A percentile compares a stretch with the other conserved stretches of the same genome.
Conservation (phyloP, 2,113 vertebrate genomes). For the Brachyistius frenatus region DNA sequence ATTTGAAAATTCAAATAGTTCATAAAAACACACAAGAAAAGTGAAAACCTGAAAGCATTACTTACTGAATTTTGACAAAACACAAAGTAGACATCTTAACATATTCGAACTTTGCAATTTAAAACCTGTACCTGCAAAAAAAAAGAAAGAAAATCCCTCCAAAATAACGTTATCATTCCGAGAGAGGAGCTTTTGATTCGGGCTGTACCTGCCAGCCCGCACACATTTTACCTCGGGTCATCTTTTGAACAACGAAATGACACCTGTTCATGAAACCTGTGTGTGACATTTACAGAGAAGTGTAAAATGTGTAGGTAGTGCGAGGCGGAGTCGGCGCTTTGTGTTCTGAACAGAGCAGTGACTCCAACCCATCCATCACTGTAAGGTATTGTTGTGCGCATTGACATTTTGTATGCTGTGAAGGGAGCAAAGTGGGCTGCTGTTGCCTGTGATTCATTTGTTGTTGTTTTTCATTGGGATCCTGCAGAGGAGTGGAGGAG, state of each 20-base stretch:
- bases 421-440: constrained; percentile 72
- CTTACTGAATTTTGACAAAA: too few species aligned
- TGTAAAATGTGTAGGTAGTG: constrained; percentile 44
- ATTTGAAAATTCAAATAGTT: too few species aligned
- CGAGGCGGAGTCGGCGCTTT: constrained; percentile 54
- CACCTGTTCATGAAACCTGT: constrained; percentile 54
- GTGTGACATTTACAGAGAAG: constrained; percentile 62
- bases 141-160: not conserved
- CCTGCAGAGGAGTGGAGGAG: constrained; percentile 68
- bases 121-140: not conserved
- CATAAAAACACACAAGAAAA: too few species aligned
- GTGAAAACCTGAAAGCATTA: too few species aligned
- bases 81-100: too few species aligned
- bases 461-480: constrained; percentile 75
- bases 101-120: not conserved
- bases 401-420: constrained; percentile 79
- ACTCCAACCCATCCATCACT: constrained; percentile 73
- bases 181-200: not conserved
- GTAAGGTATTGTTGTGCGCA: constrained; percentile 68
- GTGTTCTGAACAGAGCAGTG: constrained; percentile 50
- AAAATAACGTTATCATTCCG: not conserved
- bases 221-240: constrained; percentile 19
- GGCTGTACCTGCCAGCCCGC: not conserved
- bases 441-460: constrained; percentile 75
- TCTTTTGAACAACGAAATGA: constrained; percentile 36